Conservation (phyloP, 2,113 vertebrate genomes). For the Pseudorhombus dupliciocellatus region DNA sequence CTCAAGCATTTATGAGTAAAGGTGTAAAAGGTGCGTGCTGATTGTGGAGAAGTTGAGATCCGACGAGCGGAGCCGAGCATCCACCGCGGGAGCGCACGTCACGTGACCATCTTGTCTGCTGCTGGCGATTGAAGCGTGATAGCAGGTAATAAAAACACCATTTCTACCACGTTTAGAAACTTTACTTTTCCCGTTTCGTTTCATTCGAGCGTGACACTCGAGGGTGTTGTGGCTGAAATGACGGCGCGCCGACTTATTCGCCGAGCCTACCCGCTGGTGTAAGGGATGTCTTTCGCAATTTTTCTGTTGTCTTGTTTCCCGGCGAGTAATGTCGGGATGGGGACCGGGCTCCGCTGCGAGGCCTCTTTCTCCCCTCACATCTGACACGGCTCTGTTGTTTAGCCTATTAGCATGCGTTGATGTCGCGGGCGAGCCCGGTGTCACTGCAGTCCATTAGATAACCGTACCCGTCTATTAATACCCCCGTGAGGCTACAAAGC, state of each 20-base stretch:
- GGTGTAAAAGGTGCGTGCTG: background rate
- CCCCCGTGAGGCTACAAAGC: rapidly evolving
- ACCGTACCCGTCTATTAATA: background rate
- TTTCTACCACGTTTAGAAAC: slow-evolving; percentile 25
- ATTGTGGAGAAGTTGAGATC: slow-evolving; percentile 12
- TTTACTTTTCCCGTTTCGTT: background rate
- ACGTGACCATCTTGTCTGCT: slow-evolving; percentile 83
- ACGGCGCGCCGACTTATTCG: background rate
- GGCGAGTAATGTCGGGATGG: slow-evolving; percentile 74
- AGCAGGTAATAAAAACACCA: slow-evolving; percentile 81
- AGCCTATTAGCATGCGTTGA: background rate
- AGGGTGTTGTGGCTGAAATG: background rate
- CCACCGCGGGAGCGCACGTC: slow-evolving; percentile 70
- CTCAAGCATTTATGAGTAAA: too few relatives aligned
- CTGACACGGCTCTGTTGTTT: slow-evolving; percentile 42
- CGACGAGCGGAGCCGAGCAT: slow-evolving; percentile 40
- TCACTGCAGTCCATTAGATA: background rate
- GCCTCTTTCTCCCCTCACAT: slow-evolving; percentile 59
- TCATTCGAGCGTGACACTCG: rapidly evolving
- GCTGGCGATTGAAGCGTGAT: slow-evolving; percentile 82
- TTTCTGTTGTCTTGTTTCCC: slow-evolving; percentile 75
- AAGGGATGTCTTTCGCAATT: slow-evolving; percentile 62
- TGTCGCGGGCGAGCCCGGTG: background rate
- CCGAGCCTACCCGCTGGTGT: slow-evolving; percentile 12
- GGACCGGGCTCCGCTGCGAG: slow-evolving; percentile 66